Conservation (phyloP, 2,113 vertebrate species). For the Blennius ocellaris region DNA sequence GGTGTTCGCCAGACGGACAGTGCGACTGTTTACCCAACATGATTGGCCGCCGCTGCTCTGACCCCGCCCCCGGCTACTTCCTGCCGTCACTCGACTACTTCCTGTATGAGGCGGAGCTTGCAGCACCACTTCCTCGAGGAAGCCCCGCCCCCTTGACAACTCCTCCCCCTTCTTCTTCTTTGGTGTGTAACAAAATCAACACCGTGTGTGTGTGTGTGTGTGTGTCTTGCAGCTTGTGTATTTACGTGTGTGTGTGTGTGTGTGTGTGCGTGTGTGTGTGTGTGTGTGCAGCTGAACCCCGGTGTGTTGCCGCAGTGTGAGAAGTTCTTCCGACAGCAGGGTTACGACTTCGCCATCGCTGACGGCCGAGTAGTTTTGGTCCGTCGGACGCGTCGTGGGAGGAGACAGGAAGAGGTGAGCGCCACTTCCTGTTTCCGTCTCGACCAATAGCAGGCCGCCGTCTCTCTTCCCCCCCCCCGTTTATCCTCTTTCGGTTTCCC, state of each 20-base stretch:
- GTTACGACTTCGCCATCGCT: constrained; percentile 84
- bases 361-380: constrained; percentile 85
- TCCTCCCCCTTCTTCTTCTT: constrained; percentile 47
- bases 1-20: constrained; percentile 85
- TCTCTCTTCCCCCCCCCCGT: not conserved
- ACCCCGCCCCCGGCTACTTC: constrained; percentile 86
- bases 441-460: not conserved
- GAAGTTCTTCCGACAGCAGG: constrained; percentile 85
- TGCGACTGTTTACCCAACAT: constrained; percentile 88
- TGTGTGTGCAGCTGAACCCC: constrained; percentile 76
- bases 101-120: constrained; percentile 89
- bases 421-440: not conserved
- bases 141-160: constrained; percentile 57
- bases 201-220: not conserved
- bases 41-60: constrained; percentile 80
- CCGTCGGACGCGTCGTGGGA: constrained; percentile 73
- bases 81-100: constrained; percentile 88
- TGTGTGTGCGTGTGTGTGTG: not conserved
- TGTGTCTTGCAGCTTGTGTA: no score
- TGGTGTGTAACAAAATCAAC: constrained; percentile 73
- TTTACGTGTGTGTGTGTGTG: no score
- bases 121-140: constrained; percentile 67
- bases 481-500: not conserved
- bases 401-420: constrained; percentile 78
- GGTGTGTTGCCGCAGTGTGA: constrained; percentile 83